phyloP scores from a whole-genome alignment of 2,797 vertebrate species.

The Scomberomorus guttatus region DNA sequence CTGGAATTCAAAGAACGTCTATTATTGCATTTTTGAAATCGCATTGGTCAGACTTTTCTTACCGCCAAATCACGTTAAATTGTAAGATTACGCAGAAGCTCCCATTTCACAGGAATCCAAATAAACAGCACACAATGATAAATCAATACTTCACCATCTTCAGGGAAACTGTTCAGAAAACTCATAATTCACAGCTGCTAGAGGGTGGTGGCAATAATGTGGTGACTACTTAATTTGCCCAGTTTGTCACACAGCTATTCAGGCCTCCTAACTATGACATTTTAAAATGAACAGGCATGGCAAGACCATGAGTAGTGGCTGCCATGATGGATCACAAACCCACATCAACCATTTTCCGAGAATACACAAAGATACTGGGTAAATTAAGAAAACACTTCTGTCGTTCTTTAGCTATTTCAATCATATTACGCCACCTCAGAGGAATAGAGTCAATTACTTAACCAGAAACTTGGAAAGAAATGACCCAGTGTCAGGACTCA shows the following conservation, averaged over 20 bases:
- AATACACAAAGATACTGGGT: conserved; percentile 59
- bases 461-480: conserved; percentile 74
- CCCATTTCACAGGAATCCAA: background rate
- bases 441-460: conserved; percentile 69
- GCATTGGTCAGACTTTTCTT: background rate
- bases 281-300: conserved; percentile 50
- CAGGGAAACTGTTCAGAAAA: background rate
- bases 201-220: conserved; percentile 26
- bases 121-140: background rate
- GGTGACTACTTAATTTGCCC: conserved; percentile 9
- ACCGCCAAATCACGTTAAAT: conserved; percentile 3
- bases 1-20: conserved; percentile 35
- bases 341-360: conserved; percentile 68
- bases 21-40: conserved; percentile 13
- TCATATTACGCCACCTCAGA: conserved; percentile 49
- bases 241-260: conserved; percentile 37
- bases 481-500: conserved; percentile 62
- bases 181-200: background rate
- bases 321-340: conserved; percentile 48
- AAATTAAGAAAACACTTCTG: conserved; percentile 68
- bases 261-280: conserved; percentile 24
- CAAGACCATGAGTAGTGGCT: conserved; percentile 35
- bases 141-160: background rate
- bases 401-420: conserved; percentile 69
- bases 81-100: background rate